Conservation (phyloP, 2,888 invertebrate genomes). For the Hypercompe scribonia region DNA sequence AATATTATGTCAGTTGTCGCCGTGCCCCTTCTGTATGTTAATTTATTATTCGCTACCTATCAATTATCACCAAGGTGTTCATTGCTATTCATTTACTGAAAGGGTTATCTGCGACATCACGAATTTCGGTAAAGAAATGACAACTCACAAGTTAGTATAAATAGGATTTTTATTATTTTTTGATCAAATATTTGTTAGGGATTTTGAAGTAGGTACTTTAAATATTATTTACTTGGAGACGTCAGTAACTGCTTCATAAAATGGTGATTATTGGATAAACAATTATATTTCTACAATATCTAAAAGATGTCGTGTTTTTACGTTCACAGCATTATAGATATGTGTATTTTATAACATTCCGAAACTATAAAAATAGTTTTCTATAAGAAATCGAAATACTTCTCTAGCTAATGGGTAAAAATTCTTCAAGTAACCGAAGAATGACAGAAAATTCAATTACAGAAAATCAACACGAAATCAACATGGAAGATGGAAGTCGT, state of each 20-base stretch:
- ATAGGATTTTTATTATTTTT: background rate
- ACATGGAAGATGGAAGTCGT: too few species aligned
- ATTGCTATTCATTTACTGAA: slow-evolving; percentile 48
- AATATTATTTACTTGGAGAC: slow-evolving; percentile 1
- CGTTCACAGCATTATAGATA: too few species aligned
- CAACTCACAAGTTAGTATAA: slow-evolving; percentile 7
- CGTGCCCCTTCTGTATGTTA: slow-evolving; percentile 58
- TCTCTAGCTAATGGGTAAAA: too few species aligned
- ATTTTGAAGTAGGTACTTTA: background rate
- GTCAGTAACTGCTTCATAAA: background rate
- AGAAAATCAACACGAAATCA: too few species aligned
- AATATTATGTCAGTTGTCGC: slow-evolving; percentile 29
- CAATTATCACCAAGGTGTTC: slow-evolving; percentile 63
- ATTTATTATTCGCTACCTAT: slow-evolving; percentile 63
- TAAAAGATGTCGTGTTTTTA: too few species aligned
- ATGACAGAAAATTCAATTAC: too few species aligned
- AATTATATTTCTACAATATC: background rate
- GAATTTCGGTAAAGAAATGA: slow-evolving; percentile 12
- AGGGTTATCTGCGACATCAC: slow-evolving; percentile 28
- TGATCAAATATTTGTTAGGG: slow-evolving; percentile 16
- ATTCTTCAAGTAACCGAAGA: too few species aligned
- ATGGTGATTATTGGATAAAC: background rate
- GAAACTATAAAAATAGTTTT: too few species aligned
- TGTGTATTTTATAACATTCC: too few species aligned
- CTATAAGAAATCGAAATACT: too few species aligned